Evolutionary conservation across 2,113 vertebrate species (phyloP).

Genomic region (Alouatta palliata): DNA sequence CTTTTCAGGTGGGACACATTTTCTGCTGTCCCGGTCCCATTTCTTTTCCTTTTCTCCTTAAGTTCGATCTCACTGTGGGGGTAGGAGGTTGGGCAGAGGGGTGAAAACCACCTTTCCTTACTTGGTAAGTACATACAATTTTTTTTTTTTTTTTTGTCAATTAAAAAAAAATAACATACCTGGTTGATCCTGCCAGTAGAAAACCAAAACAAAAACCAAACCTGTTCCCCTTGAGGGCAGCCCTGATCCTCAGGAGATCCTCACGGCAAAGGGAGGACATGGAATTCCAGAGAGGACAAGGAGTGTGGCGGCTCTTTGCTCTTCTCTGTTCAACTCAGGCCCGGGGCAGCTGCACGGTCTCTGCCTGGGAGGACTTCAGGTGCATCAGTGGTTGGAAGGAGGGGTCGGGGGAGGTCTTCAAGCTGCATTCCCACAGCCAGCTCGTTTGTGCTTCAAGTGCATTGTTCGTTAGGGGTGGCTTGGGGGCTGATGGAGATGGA

Average conservation of each 20-base stretch:
- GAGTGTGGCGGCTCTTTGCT: neutral
- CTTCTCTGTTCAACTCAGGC: neutral
- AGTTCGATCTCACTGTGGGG: neutral
- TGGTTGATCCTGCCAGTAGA: neutral
- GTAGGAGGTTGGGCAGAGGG: neutral
- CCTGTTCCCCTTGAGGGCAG: neutral
- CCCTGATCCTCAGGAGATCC: neutral
- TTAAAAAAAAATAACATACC: neutral
- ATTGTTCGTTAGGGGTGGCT: neutral
- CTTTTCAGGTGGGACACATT: neutral
- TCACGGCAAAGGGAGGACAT: neutral
- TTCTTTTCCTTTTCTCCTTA: constrained; percentile 37
- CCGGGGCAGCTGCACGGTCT: neutral
- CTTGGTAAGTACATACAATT: neutral
- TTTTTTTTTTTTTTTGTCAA: neutral
- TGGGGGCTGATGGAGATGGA: neutral
- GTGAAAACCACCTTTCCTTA: neutral
- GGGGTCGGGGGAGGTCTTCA: rapidly evolving
- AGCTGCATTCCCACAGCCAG: neutral
- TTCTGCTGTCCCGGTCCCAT: neutral
- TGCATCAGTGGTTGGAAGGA: neutral
- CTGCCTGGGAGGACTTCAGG: neutral
- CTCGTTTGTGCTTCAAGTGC: neutral
- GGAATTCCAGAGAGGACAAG: neutral
- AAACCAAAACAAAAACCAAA: neutral